phyloP scores from a whole-genome alignment of 2,797 vertebrate species.

The Tapera naevia region DNA sequence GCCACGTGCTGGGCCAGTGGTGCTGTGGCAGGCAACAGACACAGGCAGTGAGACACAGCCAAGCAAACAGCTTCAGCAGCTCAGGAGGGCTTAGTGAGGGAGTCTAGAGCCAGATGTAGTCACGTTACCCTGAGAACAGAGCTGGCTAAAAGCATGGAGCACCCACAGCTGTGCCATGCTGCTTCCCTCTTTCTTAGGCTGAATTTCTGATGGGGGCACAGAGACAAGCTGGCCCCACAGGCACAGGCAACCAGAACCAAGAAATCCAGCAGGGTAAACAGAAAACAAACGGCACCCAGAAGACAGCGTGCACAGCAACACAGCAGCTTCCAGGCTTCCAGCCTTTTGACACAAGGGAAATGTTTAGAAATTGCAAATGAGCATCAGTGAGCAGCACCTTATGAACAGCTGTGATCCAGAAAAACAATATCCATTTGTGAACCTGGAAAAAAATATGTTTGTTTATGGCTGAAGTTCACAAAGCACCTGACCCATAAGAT shows the following conservation, averaged over 20 bases:
- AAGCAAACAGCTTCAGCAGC: not conserved
- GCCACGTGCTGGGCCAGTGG: not conserved
- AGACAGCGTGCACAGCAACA: not conserved
- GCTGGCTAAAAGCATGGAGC: not conserved
- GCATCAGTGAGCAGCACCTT: not conserved
- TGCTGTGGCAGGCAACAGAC: not conserved
- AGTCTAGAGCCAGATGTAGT: not conserved
- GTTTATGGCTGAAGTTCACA: not conserved
- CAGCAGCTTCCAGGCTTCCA: not conserved
- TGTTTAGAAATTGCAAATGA: not conserved
- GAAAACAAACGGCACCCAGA: not conserved
- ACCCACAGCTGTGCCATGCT: not conserved
- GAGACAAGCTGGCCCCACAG: not conserved
- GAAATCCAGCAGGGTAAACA: not conserved
- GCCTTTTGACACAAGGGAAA: not conserved
- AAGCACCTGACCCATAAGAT: not conserved
- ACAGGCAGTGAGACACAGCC: not conserved
- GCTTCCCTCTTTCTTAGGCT: not conserved
- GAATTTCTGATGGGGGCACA: not conserved
- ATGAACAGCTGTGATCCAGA: not conserved
- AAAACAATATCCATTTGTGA: not conserved
- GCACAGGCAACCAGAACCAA: not conserved
- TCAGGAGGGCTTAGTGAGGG: not conserved
- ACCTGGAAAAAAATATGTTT: not conserved
- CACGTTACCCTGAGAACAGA: not conserved